A percentile compares a stretch with the other conserved stretches of the same genome.
These are phyloP conservation scores for Mesaphorura yosii DNA, from an alignment of 1,140 invertebrate genomes.

Conservation along the genomic window DNA sequence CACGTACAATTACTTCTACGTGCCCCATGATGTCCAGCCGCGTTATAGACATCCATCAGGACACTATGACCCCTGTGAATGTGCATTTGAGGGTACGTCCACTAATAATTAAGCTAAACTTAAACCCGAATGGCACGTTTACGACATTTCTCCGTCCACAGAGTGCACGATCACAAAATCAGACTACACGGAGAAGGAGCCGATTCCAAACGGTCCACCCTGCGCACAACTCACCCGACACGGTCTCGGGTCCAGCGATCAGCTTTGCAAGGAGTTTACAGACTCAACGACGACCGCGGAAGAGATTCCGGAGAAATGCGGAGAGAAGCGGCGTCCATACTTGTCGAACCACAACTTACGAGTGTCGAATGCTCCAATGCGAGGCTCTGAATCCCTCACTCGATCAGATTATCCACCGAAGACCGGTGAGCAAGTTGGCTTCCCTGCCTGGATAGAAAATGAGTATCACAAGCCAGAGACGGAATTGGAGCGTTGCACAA, in stretches of 20 bases:
- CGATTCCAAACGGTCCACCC: slow-evolving; percentile 23
- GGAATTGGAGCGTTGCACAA: slow-evolving; percentile 14
- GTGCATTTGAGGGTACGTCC: slow-evolving; percentile 17
- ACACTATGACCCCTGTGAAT: slow-evolving; percentile 15
- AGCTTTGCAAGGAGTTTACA: slow-evolving; percentile 20
- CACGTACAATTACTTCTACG: slow-evolving; percentile 17
- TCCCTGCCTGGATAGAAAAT: slow-evolving; percentile 19
- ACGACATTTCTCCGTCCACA: background rate
- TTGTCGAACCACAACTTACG: background rate
- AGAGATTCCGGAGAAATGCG: slow-evolving; percentile 7
- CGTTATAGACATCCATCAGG: background rate
- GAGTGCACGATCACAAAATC: slow-evolving; percentile 15
- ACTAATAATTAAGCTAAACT: background rate
- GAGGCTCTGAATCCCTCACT: background rate
- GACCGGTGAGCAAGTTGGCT: slow-evolving; percentile 1
- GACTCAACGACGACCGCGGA: slow-evolving; percentile 8
- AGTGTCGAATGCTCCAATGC: background rate
- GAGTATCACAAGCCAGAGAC: slow-evolving; percentile 14
- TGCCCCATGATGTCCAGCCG: slow-evolving; percentile 4
- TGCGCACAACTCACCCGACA: slow-evolving; percentile 3
- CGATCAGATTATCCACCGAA: slow-evolving; percentile 6
- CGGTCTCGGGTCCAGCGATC: slow-evolving; percentile 19
- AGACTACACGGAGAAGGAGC: slow-evolving; percentile 17
- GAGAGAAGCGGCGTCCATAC: background rate
- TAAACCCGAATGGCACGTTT: background rate